phyloP scores from a whole-genome alignment of 2,797 vertebrate species.

The Bucorvus abyssinicus region DNA sequence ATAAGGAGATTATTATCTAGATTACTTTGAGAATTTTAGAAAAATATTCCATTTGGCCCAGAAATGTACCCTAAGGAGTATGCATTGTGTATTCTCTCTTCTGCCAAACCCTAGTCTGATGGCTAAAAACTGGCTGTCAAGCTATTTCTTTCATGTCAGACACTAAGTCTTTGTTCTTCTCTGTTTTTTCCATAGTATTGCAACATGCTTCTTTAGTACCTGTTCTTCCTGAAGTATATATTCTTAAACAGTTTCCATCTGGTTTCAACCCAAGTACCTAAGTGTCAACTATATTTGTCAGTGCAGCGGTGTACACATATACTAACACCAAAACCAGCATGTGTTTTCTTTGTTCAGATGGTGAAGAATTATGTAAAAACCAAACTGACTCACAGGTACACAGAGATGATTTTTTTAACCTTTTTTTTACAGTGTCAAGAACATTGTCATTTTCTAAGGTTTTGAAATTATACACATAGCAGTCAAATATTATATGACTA shows the following conservation, averaged over 20 bases:
- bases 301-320: not conserved
- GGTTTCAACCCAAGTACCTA: not conserved
- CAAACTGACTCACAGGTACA: not conserved
- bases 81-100: not conserved
- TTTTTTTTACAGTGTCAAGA: not conserved
- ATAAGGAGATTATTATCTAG: not conserved
- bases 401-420: accelerated
- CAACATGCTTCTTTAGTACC: not conserved
- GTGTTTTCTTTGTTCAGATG: not conserved
- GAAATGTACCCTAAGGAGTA: not conserved
- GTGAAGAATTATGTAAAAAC: not conserved
- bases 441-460: not conserved
- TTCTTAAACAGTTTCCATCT: not conserved
- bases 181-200: not conserved
- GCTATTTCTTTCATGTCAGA: not conserved
- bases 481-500: not conserved
- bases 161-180: not conserved
- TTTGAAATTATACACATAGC: not conserved
- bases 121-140: not conserved
- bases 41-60: not conserved
- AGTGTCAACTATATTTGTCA: not conserved
- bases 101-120: not conserved
- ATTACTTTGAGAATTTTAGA: not conserved
- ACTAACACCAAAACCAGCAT: not conserved
- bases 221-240: not conserved